Percentiles rank a stretch among this genome's conserved stretches.
These are phyloP conservation scores for Poecilia velifera DNA, from an alignment of 2,797 vertebrate species.

Conservation along the genomic window DNA sequence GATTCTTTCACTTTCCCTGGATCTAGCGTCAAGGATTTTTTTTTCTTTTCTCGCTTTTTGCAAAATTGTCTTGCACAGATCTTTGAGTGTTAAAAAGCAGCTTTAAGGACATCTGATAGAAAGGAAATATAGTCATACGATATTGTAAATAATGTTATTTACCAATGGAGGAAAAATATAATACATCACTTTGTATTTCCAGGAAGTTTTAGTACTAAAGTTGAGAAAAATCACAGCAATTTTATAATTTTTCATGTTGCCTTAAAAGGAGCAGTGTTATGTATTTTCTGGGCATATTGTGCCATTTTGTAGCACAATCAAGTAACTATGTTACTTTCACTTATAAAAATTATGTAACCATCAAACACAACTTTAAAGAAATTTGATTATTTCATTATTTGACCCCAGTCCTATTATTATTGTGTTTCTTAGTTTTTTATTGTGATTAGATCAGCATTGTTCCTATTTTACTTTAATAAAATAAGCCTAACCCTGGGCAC, in stretches of 20 bases:
- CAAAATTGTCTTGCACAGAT: constrained; percentile 47
- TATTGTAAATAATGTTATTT: constrained; percentile 31
- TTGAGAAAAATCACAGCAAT: background rate
- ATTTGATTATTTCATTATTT: no score
- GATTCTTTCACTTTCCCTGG: constrained; percentile 49
- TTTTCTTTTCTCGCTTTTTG: constrained; percentile 34
- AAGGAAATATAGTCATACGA: constrained; percentile 34
- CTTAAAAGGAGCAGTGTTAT: no score
- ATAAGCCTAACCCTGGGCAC: no score
- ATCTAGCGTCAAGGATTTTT: constrained; percentile 17
- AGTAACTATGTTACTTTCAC: no score
- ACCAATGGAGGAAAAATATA: background rate
- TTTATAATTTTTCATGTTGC: background rate
- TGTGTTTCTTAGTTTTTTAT: background rate
- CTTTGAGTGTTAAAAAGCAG: constrained; percentile 32
- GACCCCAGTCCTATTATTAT: background rate
- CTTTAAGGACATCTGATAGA: constrained; percentile 33
- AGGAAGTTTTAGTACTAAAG: background rate
- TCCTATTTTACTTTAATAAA: no score
- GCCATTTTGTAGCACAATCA: no score
- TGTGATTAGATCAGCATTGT: no score
- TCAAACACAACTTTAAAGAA: no score
- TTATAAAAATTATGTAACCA: no score
- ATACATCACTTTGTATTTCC: background rate
- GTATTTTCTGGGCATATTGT: no score